A percentile compares a stretch with the other conserved stretches of the same genome.
Conservation (phyloP, 2,113 vertebrate genomes). For the Elanoides forficatus region DNA sequence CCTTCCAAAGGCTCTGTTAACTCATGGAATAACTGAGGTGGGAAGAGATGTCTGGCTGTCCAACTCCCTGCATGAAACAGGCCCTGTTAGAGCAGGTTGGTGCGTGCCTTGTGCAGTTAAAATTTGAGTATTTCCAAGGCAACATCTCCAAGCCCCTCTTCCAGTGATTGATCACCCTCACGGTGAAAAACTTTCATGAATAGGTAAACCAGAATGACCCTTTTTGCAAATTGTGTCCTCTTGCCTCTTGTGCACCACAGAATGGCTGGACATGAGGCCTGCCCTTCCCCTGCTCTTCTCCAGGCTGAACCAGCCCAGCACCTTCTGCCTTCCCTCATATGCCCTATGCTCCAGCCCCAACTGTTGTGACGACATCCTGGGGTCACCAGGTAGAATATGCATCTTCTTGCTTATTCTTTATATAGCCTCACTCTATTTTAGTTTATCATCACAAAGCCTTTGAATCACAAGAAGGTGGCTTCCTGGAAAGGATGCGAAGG, state of each 20-base stretch:
- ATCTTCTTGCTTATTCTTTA: not conserved
- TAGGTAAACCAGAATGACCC: not conserved
- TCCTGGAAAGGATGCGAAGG: not conserved
- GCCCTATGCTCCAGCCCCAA: not conserved
- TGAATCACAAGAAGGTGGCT: not conserved
- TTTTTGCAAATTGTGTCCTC: not conserved
- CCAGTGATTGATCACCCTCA: not conserved
- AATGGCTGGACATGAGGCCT: not conserved
- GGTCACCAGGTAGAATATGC: not conserved
- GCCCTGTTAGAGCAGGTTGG: not conserved
- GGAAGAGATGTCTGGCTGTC: not conserved
- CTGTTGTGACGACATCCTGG: not conserved
- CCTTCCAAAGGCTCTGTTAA: not conserved
- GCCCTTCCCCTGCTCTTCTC: not conserved
- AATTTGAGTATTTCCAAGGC: not conserved
- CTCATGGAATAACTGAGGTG: not conserved
- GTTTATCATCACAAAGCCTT: not conserved
- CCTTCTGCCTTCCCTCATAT: not conserved
- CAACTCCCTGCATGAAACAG: not conserved
- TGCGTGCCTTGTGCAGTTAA: not conserved
- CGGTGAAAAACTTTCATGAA: not conserved
- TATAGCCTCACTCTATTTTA: not conserved
- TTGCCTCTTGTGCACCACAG: not conserved
- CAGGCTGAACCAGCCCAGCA: not conserved
- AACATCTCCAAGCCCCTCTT: not conserved